phyloP scores from a whole-genome alignment of 2,113 vertebrate genomes.

The Eulacestoma nigropectus region DNA sequence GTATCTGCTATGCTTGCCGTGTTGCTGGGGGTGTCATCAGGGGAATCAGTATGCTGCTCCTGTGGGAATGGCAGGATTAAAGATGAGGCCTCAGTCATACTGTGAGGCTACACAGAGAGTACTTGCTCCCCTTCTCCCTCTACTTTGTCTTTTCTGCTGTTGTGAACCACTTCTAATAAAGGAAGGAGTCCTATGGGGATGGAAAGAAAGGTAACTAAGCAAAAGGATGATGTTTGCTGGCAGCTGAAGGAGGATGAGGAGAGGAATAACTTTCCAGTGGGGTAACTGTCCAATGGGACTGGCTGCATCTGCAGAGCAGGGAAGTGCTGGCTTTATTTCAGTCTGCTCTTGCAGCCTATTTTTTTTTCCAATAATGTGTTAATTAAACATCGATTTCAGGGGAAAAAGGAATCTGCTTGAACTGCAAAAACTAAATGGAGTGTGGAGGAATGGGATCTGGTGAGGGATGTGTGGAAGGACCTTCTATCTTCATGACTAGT shows the following conservation, averaged over 20 bases:
- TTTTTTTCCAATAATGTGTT: constrained; percentile 74
- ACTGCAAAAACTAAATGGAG: constrained; percentile 71
- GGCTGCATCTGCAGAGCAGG: constrained; percentile 37
- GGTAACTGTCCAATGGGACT: background rate
- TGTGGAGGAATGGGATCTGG: constrained; percentile 53
- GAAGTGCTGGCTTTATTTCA: constrained; percentile 62
- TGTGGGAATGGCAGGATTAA: background rate
- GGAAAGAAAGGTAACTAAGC: background rate
- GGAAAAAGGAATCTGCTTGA: constrained; percentile 68
- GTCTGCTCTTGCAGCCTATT: constrained; percentile 55
- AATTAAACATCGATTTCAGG: constrained; percentile 79
- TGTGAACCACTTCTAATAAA: background rate
- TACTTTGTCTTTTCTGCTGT: background rate
- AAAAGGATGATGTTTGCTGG: background rate
- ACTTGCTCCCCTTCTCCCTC: background rate
- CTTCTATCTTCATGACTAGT: constrained; percentile 45
- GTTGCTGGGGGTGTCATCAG: background rate
- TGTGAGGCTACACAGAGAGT: background rate
- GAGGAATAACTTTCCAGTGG: background rate
- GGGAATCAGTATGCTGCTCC: background rate
- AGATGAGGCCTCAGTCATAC: background rate
- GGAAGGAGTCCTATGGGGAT: background rate
- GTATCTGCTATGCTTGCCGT: background rate
- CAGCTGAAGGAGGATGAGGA: background rate
- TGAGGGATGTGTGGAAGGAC: constrained; percentile 43